These are phyloP conservation scores for Eueides isabella DNA, from an alignment of 1,140 invertebrate species.

Conservation along the genomic window DNA sequence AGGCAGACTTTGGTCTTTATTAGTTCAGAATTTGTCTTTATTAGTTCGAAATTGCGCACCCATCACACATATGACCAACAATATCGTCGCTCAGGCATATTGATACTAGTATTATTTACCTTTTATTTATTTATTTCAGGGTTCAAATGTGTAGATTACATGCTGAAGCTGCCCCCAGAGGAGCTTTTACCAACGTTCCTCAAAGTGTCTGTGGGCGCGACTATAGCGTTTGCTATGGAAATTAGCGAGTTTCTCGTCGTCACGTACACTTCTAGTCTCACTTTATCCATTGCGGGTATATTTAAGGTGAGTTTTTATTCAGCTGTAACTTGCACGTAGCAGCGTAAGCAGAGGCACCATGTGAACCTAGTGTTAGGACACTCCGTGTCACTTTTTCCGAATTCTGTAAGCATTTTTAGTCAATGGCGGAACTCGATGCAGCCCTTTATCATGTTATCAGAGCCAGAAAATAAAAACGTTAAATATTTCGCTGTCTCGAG, in stretches of 20 bases:
- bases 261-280: conserved; percentile 97
- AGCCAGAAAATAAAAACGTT: too few relatives aligned
- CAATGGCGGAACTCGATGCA: too few relatives aligned
- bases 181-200: conserved; percentile 61
- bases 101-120: background rate
- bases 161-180: conserved; percentile 51
- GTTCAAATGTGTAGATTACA: conserved; percentile 58
- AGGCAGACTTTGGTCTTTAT: too few relatives aligned
- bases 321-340: too few relatives aligned
- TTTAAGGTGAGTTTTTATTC: conserved; percentile 94
- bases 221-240: conserved; percentile 97
- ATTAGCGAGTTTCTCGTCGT: conserved; percentile 96
- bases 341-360: too few relatives aligned
- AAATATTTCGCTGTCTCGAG: too few relatives aligned
- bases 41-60: background rate
- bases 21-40: too few relatives aligned
- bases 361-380: too few relatives aligned
- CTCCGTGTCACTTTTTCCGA: too few relatives aligned
- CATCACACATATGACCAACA: background rate
- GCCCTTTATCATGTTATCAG: too few relatives aligned
- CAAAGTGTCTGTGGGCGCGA: conserved; percentile 87
- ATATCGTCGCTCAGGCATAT: background rate
- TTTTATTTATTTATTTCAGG: conserved; percentile 50
- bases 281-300: conserved; percentile 96
- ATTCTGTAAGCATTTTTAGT: too few relatives aligned